Evolutionary conservation across 2,888 invertebrate genomes (phyloP), one percentile per base, ranked within the genome.

Genomic region (Chymomyza amoena): DNA sequence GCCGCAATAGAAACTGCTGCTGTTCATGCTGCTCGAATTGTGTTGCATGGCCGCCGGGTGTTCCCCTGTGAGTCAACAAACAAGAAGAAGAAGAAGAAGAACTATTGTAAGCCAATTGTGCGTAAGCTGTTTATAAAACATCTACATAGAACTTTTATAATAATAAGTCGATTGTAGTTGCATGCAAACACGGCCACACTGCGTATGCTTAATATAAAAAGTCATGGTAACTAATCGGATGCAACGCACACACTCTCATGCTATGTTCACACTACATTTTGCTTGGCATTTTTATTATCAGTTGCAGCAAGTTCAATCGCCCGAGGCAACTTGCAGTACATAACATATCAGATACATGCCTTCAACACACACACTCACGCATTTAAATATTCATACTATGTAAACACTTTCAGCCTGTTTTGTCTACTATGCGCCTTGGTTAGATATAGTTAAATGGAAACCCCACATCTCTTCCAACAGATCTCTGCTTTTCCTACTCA

Each of bases 41-140:
- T 96, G 96, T 92, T 97, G 96, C 96, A 97, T 96, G 66, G 96
- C 97, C 77, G 97, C 97, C 89, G 97, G 96, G 91, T 96, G 96
- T 91, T 97, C 96, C 86, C 96, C 96, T 96, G 94, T 16, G n/a
- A 1, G 20, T 13, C 39, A 63, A 73, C n/a, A 63, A 28, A 70
- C 62, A 69, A 63, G 39, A 64, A 52, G n/a, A n/a, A n/a, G n/a
- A n/a, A n/a, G n/a, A n/a, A n/a, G n/a, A n/a, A n/a, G 61, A 28
- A 71, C 45, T 13, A 13, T 45, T 45, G 13, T 45, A 45, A 45
- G 39, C 39, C 39, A 45, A 45, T 45, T 45, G 39, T 45, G 13
- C 13, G 39, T 45, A 13, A 45, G 39, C 39, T 45, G 13, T 10
- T 45, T 45, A 13, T 45, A 45, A 10, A 32, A 32, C 32, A 32